These are phyloP conservation scores for Drosophila anceps DNA, from an alignment of 2,888 invertebrate genomes.

Conservation along the genomic window DNA sequence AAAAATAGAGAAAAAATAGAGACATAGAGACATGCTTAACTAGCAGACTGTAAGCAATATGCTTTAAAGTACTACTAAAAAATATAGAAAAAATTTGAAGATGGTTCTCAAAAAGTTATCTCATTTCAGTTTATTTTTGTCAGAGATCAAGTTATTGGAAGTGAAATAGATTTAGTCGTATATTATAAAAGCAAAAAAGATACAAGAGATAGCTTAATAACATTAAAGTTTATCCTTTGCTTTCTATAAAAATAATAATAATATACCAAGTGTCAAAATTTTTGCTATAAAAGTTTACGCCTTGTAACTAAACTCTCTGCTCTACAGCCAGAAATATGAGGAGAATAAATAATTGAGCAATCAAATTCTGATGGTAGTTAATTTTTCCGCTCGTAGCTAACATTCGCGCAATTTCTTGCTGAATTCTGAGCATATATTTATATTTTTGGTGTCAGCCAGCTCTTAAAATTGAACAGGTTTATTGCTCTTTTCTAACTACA, in stretches of 20 bases:
- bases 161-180: too few species aligned
- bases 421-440: constrained; percentile 6
- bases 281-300: neutral
- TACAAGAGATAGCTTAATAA: neutral
- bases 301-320: neutral
- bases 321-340: neutral
- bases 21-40: constrained; percentile 22
- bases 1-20: too few species aligned
- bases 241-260: neutral
- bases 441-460: constrained; percentile 11
- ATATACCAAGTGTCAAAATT: neutral
- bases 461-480: constrained; percentile 40
- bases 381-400: neutral
- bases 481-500: neutral
- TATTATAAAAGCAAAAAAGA: too few species aligned
- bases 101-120: too few species aligned
- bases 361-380: neutral
- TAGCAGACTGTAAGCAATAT: neutral
- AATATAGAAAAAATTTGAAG: neutral
- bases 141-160: neutral
- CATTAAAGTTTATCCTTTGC: neutral
- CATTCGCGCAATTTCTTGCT: neutral
- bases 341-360: neutral
- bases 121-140: neutral
- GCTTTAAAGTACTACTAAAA: too few species aligned